Conservation (phyloP, 1,140 invertebrate species). For the Lamellibrachia luymesi region DNA sequence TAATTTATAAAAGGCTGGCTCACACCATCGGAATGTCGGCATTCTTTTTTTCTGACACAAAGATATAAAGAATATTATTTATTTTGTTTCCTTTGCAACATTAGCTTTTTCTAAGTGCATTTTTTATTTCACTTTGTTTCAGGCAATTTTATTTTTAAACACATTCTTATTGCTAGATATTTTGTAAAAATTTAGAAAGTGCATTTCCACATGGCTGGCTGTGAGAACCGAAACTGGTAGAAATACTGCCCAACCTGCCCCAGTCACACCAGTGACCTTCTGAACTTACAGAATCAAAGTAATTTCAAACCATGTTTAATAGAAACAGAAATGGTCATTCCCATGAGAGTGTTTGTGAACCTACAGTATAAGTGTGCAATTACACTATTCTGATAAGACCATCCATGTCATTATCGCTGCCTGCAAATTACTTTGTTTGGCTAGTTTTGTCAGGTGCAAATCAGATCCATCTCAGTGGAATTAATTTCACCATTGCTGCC, state of each 20-base stretch:
- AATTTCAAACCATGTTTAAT: not conserved
- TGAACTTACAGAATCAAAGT: not conserved
- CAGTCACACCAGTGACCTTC: too few species aligned
- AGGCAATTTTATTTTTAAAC: not conserved
- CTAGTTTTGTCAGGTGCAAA: not conserved
- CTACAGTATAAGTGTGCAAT: not conserved
- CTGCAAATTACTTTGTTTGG: not conserved
- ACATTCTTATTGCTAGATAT: too few species aligned
- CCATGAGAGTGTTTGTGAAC: not conserved
- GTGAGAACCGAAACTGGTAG: not conserved
- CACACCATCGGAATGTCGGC: too few species aligned
- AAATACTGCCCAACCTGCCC: too few species aligned
- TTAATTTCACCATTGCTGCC: not conserved
- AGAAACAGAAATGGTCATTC: not conserved
- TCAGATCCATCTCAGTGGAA: not conserved
- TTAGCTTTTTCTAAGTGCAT: not conserved
- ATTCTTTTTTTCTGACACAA: not conserved
- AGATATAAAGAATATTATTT: not conserved
- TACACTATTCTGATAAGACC: not conserved
- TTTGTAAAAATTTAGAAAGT: not conserved
- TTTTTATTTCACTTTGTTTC: not conserved
- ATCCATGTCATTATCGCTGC: not conserved
- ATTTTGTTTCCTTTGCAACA: not conserved
- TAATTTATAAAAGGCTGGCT: too few species aligned
- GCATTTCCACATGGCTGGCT: not conserved